A percentile compares a stretch with the other conserved stretches of the same genome.
Evolutionary conservation across 1,140 invertebrate genomes (phyloP).

Genomic region (Bombus terrestris): DNA sequence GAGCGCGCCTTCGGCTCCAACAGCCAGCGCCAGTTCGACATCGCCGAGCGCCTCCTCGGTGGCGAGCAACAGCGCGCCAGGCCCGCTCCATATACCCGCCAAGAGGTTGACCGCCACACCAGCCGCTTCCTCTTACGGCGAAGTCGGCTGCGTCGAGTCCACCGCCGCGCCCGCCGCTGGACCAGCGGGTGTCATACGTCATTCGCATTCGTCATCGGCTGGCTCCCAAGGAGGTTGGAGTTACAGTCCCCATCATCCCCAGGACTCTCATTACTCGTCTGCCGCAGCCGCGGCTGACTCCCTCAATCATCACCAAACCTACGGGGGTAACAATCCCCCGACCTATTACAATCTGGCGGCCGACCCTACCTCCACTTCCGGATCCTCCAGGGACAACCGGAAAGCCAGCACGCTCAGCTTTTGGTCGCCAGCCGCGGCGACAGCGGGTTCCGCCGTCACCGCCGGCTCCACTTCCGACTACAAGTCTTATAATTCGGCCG

Average conservation of each 20-base stretch:
- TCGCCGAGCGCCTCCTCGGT: conserved; percentile 87
- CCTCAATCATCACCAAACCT: conserved; percentile 87
- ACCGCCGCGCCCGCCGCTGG: conserved; percentile 66
- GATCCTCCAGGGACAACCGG: conserved; percentile 83
- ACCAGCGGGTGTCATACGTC: conserved; percentile 87
- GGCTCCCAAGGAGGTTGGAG: conserved; percentile 84
- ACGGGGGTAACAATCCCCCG: conserved; percentile 86
- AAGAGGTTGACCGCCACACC: conserved; percentile 86
- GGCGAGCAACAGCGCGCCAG: conserved; percentile 84
- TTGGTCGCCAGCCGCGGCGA: conserved; percentile 87
- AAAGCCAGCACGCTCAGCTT: conserved; percentile 86
- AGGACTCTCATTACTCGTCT: conserved; percentile 81
- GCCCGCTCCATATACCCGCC: conserved; percentile 92
- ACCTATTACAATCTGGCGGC: conserved; percentile 91
- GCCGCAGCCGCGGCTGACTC: conserved; percentile 79
- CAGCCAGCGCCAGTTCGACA: conserved; percentile 86
- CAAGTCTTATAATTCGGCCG: conserved; percentile 84
- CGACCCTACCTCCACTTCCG: conserved; percentile 83
- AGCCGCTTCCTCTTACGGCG: conserved; percentile 82
- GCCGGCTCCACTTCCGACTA: conserved; percentile 83
- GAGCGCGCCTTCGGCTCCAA: conserved; percentile 83
- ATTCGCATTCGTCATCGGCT: conserved; percentile 88
- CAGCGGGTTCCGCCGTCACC: conserved; percentile 81
- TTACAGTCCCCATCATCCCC: conserved; percentile 81
- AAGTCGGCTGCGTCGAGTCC: conserved; percentile 85